These are phyloP conservation scores for Metridium senile DNA, from an alignment of 92 coral and sea anemone genomes.

Conservation along the genomic window DNA sequence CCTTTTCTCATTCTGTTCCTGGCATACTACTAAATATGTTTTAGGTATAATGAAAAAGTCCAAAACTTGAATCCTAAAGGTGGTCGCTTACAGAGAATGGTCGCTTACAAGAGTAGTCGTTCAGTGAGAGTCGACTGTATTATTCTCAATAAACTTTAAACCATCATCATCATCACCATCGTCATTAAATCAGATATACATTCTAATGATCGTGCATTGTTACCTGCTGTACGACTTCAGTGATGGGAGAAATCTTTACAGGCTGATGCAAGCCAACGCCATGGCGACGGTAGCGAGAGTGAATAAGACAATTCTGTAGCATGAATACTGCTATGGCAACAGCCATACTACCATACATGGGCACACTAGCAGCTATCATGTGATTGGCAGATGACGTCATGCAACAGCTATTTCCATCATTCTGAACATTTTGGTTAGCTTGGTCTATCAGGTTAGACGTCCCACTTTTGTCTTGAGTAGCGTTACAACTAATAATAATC, in stretches of 20 bases:
- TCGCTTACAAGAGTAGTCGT: too few species aligned
- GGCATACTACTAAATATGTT: too few species aligned
- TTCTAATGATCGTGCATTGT: too few species aligned
- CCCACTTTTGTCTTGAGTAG: conserved; percentile 91
- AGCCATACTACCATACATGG: conserved; percentile 83
- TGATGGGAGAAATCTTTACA: neutral
- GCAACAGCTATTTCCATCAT: conserved; percentile 69
- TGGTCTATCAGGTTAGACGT: conserved; percentile 79
- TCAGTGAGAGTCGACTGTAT: too few species aligned
- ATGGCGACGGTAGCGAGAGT: conserved; percentile 39
- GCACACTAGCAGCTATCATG: conserved; percentile 87
- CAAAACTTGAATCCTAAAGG: too few species aligned
- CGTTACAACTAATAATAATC: conserved; percentile 78
- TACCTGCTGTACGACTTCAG: neutral
- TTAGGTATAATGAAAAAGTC: too few species aligned
- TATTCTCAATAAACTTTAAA: too few species aligned
- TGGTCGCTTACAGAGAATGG: too few species aligned
- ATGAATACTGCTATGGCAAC: conserved; percentile 35
- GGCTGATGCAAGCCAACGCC: conserved; percentile 35
- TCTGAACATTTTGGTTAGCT: conserved; percentile 54
- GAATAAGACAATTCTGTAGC: conserved; percentile 38
- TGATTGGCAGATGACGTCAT: conserved; percentile 59
- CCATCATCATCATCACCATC: too few species aligned
- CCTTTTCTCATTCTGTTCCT: too few species aligned
- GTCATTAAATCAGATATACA: too few species aligned